A percentile compares a stretch with the other conserved stretches of the same genome.
Conservation (phyloP, 2,888 invertebrate species). For the Escarpia spicata region DNA sequence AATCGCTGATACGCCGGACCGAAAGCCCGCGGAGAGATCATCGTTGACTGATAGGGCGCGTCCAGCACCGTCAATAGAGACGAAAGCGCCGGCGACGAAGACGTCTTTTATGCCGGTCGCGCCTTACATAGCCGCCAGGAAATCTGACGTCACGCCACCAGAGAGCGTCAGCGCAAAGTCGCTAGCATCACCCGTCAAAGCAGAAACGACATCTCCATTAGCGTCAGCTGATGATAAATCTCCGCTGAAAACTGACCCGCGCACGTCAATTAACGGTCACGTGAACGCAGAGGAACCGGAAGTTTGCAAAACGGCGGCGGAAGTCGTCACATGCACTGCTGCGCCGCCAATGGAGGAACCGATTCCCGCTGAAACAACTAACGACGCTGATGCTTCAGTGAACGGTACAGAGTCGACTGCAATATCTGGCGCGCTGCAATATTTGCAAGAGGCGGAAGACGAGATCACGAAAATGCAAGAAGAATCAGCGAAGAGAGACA, state of each 20-base stretch:
- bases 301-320: background rate
- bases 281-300: background rate
- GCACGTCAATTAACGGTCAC: background rate
- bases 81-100: background rate
- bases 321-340: background rate
- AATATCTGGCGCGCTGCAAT: background rate
- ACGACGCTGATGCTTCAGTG: background rate
- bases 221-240: background rate
- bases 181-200: background rate
- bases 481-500: background rate
- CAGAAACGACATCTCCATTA: background rate
- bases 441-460: conserved; percentile 4
- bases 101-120: background rate
- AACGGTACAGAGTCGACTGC: background rate
- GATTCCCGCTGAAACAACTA: background rate
- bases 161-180: background rate
- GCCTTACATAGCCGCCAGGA: background rate
- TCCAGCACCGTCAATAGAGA: background rate
- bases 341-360: background rate
- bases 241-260: background rate
- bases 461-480: conserved; percentile 5
- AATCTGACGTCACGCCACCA: conserved; percentile 2
- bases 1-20: background rate
- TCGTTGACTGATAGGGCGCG: background rate
- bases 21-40: background rate